Conservation (phyloP, 2,113 vertebrate species). For the Dicerorhinus sumatrensis region DNA sequence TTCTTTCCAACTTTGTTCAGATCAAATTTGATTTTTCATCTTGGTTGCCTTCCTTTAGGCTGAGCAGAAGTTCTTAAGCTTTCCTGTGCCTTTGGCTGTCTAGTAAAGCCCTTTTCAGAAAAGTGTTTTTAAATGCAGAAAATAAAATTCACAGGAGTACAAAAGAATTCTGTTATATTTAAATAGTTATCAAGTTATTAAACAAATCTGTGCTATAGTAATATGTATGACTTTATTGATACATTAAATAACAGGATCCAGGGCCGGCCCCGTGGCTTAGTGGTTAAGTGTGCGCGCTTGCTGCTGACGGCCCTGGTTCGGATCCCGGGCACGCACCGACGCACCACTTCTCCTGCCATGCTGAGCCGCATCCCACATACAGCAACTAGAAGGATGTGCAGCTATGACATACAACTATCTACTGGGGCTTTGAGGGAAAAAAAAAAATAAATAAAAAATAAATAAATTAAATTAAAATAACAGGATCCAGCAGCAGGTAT, state of each 20-base stretch:
- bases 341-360: too few species aligned
- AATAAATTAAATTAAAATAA: neutral
- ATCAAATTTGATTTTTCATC: constrained; percentile 40
- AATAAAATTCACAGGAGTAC: neutral
- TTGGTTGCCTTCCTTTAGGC: constrained; percentile 15
- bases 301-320: too few species aligned
- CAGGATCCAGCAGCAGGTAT: neutral
- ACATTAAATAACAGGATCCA: constrained; percentile 7
- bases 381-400: too few species aligned
- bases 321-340: too few species aligned
- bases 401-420: too few species aligned
- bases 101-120: constrained; percentile 20
- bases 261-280: too few species aligned
- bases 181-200: constrained; percentile 50
- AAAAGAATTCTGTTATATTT: constrained; percentile 36
- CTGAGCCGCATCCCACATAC: too few species aligned
- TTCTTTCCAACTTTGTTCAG: constrained; percentile 36
- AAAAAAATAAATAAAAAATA: too few species aligned
- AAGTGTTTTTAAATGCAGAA: constrained; percentile 30
- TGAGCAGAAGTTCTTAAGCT: neutral
- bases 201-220: neutral
- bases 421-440: too few species aligned
- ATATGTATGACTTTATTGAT: neutral
- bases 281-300: too few species aligned
- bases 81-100: constrained; percentile 18